Evolutionary conservation across 2,888 invertebrate species (phyloP), one percentile per base, ranked within the genome.

Genomic region (Epinotia ramella): DNA sequence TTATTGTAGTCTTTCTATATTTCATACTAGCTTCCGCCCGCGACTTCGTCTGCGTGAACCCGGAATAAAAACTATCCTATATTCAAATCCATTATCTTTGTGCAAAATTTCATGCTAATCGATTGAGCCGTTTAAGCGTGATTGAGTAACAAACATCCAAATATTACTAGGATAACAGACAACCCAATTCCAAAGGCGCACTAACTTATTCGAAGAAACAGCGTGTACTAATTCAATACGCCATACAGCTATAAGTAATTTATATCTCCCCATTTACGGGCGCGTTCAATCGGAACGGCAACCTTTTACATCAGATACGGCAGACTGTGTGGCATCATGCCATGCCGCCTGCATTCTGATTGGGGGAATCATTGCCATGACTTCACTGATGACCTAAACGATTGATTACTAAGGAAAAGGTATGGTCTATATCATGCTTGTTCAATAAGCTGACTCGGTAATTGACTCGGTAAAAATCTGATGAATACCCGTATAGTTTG

Each of bases 251-350:
- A 24, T 56, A n/a, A n/a, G n/a, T n/a, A 53, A 44, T 65, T 59
- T 60, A 75, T 71, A 44, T 66, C 53, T 60, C 53, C 18, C 65
- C 70, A 57, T 71, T 13, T 59, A 70, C 16, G 74, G 74, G 44
- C 33, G 74, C 64, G 40, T 46, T 60, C 46, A 33, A 69, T 74
- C 60, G 60, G 18, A 20, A 24, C 60, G 11, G 53, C 67, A 53
- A 33, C 40, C 60, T 53, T 53, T 40, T 60, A 40, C 28, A 18
- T 73, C 56, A 53, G 49, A 62, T 53, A 53, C 66, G 60, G 56
- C 66, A 76, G 71, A 76, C 76, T 3, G 63, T 59, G 46, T 76
- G 76, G 76, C 76, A 67, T 66, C 71, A 62, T 56, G 6, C 46
- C 0, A 18, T 63, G 71, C 56, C 16, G 66, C 56, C 44, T 72